Conservation (phyloP, 2,113 vertebrate species). For the Rhinoderma darwinii region DNA sequence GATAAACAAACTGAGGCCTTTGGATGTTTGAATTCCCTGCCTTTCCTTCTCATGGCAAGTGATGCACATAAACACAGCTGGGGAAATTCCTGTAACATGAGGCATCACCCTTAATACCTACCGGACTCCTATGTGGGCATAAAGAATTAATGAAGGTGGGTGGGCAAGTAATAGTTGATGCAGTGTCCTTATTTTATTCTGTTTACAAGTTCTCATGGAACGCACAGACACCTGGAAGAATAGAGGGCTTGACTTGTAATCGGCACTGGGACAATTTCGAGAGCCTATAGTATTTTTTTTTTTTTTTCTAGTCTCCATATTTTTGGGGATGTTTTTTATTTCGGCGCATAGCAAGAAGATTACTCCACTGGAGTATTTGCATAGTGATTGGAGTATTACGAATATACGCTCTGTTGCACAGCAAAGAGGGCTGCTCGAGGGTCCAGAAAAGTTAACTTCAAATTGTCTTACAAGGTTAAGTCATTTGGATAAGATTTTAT, state of each 20-base stretch:
- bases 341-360: background rate
- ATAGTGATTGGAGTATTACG: conserved; percentile 53
- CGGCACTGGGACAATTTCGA: background rate
- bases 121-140: conserved; percentile 11
- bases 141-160: conserved; percentile 33
- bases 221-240: conserved; percentile 31
- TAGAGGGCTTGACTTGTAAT: background rate
- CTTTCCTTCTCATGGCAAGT: conserved; percentile 3
- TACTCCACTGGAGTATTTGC: conserved; percentile 38
- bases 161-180: background rate
- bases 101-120: background rate
- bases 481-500: conserved; percentile 3
- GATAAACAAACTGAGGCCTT: conserved; percentile 49
- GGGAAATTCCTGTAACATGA: conserved; percentile 8
- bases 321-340: background rate
- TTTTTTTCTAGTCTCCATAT: background rate
- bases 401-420: background rate
- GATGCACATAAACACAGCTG: conserved; percentile 6
- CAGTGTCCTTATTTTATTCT: conserved; percentile 55
- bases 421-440: conserved; percentile 19
- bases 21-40: conserved; percentile 17
- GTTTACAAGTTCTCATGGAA: conserved; percentile 48
- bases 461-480: background rate
- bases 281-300: conserved; percentile 46
- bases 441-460: background rate